phyloP scores from a whole-genome alignment of 2,113 vertebrate species.

The Vicugna pacos region DNA sequence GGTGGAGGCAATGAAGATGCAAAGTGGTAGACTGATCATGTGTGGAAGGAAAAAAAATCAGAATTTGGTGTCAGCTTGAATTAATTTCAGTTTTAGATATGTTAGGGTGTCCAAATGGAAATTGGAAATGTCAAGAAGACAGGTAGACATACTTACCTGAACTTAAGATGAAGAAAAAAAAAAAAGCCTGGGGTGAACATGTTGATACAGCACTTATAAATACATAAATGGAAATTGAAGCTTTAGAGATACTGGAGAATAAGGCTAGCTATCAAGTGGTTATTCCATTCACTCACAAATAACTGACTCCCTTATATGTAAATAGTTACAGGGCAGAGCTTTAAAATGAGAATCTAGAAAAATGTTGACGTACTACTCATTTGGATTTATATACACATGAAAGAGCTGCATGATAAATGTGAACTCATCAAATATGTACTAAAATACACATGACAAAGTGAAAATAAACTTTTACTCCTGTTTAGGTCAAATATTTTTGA shows the following conservation, averaged over 20 bases:
- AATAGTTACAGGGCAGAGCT: neutral
- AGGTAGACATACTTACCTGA: neutral
- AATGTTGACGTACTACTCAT: neutral
- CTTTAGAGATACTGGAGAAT: neutral
- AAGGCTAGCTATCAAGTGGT: neutral
- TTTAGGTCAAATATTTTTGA: neutral
- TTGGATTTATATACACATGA: neutral
- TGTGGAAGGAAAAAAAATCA: neutral
- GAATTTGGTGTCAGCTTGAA: neutral
- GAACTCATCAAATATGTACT: neutral
- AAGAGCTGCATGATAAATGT: neutral
- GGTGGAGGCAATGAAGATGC: neutral
- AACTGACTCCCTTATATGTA: neutral
- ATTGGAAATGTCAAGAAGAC: neutral
- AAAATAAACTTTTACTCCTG: neutral
- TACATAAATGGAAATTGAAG: neutral
- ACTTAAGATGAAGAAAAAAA: neutral
- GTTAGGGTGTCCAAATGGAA: neutral
- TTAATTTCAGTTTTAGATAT: neutral
- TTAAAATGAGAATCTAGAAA: neutral
- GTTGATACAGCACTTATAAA: neutral
- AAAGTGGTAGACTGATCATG: neutral
- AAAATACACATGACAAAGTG: constrained; percentile 21
- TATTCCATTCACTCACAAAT: neutral
- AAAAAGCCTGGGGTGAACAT: neutral